Evolutionary conservation across 2,888 invertebrate genomes (phyloP).

Genomic region (Loripinus fragilis): DNA sequence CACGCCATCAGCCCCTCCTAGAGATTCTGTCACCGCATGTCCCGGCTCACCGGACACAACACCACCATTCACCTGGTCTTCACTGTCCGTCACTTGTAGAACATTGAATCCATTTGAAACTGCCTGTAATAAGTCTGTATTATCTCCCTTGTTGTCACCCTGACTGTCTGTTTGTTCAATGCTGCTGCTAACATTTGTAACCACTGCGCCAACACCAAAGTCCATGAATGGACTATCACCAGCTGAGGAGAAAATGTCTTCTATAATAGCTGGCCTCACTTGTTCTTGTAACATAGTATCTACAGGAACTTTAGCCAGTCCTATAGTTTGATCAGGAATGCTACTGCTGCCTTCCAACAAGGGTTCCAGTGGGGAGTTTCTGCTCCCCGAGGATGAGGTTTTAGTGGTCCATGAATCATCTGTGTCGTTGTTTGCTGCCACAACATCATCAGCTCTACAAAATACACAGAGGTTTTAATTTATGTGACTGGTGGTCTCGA

Average conservation of each 20-base stretch:
- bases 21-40: not conserved
- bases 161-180: not conserved
- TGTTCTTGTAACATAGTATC: not conserved
- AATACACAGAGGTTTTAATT: no score
- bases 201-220: not conserved
- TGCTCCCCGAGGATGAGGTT: constrained; percentile 42
- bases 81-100: not conserved
- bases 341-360: not conserved
- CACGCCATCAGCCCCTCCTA: not conserved
- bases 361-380: constrained; percentile 44
- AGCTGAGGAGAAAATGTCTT: constrained; percentile 34
- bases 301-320: not conserved
- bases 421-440: constrained; percentile 19
- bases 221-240: constrained; percentile 30
- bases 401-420: constrained; percentile 57
- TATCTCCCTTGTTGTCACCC: not conserved
- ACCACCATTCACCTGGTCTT: not conserved
- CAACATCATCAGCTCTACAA: not conserved
- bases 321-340: not conserved
- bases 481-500: no score
- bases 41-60: not conserved
- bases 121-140: not conserved
- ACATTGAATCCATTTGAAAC: not conserved
- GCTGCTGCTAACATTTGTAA: not conserved
- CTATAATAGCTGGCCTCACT: not conserved